Conservation (phyloP, 92 coral and sea anemone species). For the Actinernus sp. region DNA sequence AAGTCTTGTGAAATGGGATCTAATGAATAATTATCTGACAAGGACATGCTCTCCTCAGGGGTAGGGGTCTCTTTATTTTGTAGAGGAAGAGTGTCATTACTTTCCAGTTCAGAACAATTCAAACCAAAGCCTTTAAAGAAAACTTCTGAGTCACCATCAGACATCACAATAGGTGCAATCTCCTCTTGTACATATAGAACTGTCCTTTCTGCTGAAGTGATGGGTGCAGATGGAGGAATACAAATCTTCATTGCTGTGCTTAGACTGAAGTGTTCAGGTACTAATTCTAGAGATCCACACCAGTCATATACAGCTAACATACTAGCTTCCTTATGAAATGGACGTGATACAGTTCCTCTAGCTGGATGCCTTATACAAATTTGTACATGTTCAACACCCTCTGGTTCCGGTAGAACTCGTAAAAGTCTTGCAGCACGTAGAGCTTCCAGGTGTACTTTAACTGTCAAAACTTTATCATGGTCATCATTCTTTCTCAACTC, state of each 20-base stretch:
- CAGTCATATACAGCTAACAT: slow-evolving; percentile 2
- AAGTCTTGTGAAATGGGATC: not conserved
- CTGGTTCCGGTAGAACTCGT: slow-evolving; percentile 5
- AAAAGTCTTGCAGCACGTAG: slow-evolving; percentile 1
- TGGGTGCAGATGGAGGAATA: not conserved
- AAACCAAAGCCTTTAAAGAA: not conserved
- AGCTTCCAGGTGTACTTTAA: not conserved
- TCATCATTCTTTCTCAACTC: not conserved
- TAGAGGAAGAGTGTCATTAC: not conserved
- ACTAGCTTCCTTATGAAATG: not conserved
- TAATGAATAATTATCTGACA: not conserved
- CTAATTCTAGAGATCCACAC: slow-evolving; percentile 2
- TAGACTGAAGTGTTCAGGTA: slow-evolving; percentile 1
- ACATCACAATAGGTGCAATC: not conserved
- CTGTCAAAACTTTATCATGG: not conserved
- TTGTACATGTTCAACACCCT: not conserved
- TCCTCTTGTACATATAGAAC: not conserved
- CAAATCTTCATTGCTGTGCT: not conserved
- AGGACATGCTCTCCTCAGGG: not conserved
- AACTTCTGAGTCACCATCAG: not conserved
- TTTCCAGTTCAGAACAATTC: not conserved
- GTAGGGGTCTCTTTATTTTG: not conserved
- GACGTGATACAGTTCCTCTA: not conserved
- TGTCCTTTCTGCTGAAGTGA: not conserved
- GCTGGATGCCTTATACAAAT: slow-evolving; percentile 2